Base-by-base conservation (phyloP, 2,888 invertebrate species). In the Laothoe populi region DNA sequence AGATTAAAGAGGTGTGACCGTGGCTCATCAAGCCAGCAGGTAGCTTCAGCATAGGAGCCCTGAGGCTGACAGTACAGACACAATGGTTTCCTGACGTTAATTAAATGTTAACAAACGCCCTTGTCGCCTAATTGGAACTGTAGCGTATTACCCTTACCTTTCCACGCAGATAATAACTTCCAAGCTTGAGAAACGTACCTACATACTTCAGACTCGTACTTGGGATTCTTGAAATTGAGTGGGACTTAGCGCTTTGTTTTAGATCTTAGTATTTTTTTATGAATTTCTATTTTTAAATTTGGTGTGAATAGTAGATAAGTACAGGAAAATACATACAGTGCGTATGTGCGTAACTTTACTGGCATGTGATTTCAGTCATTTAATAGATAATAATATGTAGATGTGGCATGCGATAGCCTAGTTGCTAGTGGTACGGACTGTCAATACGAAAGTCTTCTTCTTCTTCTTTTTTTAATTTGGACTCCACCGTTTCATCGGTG, bases 51-150 rank as follows among this genome's bases (percentile, higher is more conserved):
- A 79, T 78, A 81, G 78, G 77, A 73, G 80, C 83, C 82, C 80
- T 79, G 79, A 86, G 86, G 79, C 82, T 75, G 74, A 71, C 81
- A 81, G 78, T 79, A 81, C 81, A 86, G 79, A 87, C 88, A 91
- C 92, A 92, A 92, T 91, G 81, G 86, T 87, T 86, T 82, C 82
- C 85, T 88, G 86, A 87, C 90, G 89, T 90, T 92, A 92, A 92
- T 92, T 91, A 92, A 92, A 92, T 92, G 92, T 90, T 92, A 92
- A 92, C 92, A 92, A 92, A 92, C 92, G 90, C 91, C 89, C 91
- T 92, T 85, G 87, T 86, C 89, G 88, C 84, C 90, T 92, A 92
- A 92, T 92, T 92, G 92, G 92, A 89, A 90, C 90, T 90, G 92
- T 90, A 90, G 90, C 90, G 91, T 91, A 88, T 92, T 92, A 92